Conservation (phyloP, 2,113 vertebrate genomes). For the Alligator sinensis region DNA sequence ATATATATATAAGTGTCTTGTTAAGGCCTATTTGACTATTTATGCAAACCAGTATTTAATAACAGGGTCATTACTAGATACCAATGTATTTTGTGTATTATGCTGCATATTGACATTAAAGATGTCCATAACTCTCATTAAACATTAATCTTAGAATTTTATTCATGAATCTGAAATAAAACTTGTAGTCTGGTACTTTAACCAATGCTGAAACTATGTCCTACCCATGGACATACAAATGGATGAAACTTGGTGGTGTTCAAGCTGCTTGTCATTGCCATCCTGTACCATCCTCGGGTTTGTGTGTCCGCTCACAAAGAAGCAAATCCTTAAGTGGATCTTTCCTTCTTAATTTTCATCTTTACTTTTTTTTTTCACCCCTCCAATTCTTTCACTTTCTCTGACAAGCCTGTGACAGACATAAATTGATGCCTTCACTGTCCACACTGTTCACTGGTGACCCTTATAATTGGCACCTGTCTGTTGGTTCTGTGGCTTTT, state of each 20-base stretch:
- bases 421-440: background rate
- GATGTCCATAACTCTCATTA: background rate
- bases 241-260: background rate
- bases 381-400: background rate
- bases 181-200: background rate
- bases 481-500: background rate
- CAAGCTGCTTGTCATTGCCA: background rate
- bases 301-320: background rate
- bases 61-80: background rate
- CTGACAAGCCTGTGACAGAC: background rate
- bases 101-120: background rate
- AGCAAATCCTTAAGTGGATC: background rate
- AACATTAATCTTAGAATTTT: background rate
- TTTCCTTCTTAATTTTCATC: background rate
- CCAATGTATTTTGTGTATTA: background rate
- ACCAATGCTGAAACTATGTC: background rate
- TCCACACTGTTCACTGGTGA: background rate
- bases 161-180: background rate
- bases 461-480: background rate
- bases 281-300: background rate
- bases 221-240: background rate
- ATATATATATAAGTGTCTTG: background rate
- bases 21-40: background rate
- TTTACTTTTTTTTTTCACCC: background rate
- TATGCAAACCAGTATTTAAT: background rate